Evolutionary conservation across 2,797 vertebrate genomes (phyloP), one percentile per base, ranked within the genome.

Genomic region (Mallotus villosus): DNA sequence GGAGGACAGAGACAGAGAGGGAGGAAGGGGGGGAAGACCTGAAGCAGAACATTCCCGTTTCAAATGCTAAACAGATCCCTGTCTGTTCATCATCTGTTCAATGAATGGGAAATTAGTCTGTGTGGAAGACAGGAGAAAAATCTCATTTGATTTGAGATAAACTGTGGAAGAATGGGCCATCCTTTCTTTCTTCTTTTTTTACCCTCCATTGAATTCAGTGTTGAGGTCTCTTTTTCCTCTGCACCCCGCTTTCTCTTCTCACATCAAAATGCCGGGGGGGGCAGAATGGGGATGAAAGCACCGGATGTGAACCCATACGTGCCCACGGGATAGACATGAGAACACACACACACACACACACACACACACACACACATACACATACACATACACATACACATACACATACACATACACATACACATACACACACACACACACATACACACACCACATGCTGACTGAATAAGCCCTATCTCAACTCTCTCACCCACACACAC

Each of bases 71-170:
- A 51, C 73, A 78, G 72, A 76, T 57, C 57, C 1, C 0, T 34
- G 66, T 74, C 55, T 63, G 34, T 65, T 41, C 41, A 29, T 59
- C 57, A 24, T 14, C 46, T 66, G 58, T 27, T 68, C 67, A 7
- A 29, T 82, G 75, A 83, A 80, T 78, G 81, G 74, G 61, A 80
- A 78, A 82, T 81, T 37, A 76, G 70, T 58, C 0, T 0, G 0
- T 27, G 37, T 2, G 37, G 8, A 41, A 74, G 29, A 71, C 29
- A 24, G 59, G 55, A 32, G 74, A 37, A 2, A n/a, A 7, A 70
- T 57, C 16, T n/a, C 61, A 74, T 75, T 73, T 70, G 37, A 67
- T 64, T 21, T 55, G 2, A 64, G 41, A 82, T 72, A 27, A 75
- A 68, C 70, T 80, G 72, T 65, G 70, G 22, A 74, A 65, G 79